Evolutionary conservation across 2,113 vertebrate genomes (phyloP).

Genomic region (Podarcis cretensis): DNA sequence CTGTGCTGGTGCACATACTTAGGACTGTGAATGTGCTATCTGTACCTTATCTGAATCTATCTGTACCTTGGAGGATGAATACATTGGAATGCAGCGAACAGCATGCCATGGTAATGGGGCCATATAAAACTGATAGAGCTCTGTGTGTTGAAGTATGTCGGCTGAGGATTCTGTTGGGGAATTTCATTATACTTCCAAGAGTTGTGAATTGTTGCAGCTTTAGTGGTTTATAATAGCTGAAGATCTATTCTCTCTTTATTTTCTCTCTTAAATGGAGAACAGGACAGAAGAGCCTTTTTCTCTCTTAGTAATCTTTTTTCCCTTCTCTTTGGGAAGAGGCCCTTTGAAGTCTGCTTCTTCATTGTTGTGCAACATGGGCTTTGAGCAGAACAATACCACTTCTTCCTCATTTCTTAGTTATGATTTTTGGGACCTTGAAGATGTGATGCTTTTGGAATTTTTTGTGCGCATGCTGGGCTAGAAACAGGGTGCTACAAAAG

Average conservation of each 20-base stretch:
- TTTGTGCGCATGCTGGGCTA: not conserved
- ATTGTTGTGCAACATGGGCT: constrained; percentile 14
- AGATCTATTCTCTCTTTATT: constrained; percentile 22
- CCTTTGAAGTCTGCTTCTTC: constrained; percentile 19
- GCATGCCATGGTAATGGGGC: not conserved
- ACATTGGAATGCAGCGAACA: not conserved
- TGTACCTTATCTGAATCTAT: not conserved
- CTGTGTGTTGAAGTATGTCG: not conserved
- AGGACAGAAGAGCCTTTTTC: not conserved
- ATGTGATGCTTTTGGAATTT: not conserved
- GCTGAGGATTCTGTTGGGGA: constrained; percentile 1
- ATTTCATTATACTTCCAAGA: constrained; percentile 8
- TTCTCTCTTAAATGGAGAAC: constrained; percentile 24
- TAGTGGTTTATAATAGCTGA: constrained; percentile 28
- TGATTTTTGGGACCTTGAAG: not conserved
- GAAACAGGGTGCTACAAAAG: not conserved
- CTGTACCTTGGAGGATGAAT: not conserved
- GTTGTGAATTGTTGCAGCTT: constrained; percentile 2
- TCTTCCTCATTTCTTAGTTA: not conserved
- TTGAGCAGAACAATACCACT: constrained; percentile 8
- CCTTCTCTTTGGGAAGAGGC: not conserved
- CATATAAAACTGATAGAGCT: not conserved
- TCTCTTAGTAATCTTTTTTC: not conserved
- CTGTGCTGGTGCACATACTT: not conserved
- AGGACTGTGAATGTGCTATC: not conserved